Conservation (phyloP, 2,797 vertebrate species). For the Setipinna tenuifilis region DNA sequence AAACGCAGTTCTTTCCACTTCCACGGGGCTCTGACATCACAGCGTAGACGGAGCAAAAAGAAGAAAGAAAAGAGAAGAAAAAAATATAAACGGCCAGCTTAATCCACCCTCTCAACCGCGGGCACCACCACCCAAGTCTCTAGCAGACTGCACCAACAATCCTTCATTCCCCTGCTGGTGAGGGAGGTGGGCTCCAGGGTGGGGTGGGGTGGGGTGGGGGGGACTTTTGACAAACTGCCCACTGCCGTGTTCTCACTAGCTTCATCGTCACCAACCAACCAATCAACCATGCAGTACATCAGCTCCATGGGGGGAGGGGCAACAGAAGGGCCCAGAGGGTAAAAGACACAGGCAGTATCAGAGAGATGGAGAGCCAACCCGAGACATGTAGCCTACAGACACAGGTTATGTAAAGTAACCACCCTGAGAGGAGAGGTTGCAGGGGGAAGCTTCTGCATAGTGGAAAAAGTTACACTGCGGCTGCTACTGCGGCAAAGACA, state of each 20-base stretch:
- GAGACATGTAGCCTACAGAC: neutral
- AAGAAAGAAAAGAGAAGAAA: neutral
- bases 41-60: too few species aligned
- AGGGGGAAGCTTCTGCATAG: neutral
- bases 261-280: constrained; percentile 52
- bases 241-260: constrained; percentile 63
- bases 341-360: neutral
- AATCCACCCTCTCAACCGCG: neutral
- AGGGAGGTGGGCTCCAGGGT: constrained; percentile 17
- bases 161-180: constrained; percentile 32
- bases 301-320: neutral
- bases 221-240: neutral
- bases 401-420: neutral
- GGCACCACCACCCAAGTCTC: constrained; percentile 62
- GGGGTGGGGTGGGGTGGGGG: constrained; percentile 15
- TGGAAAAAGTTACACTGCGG: constrained; percentile 4
- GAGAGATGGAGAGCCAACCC: neutral
- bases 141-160: constrained; percentile 65
- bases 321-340: neutral
- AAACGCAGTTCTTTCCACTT: constrained; percentile 69
- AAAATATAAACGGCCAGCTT: neutral
- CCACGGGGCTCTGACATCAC: constrained; percentile 62
- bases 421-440: neutral
- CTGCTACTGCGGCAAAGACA: neutral
- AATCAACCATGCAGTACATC: constrained; percentile 58